Base-by-base conservation (phyloP, 2,113 vertebrate genomes). In the Prochilodus magdalenae region DNA sequence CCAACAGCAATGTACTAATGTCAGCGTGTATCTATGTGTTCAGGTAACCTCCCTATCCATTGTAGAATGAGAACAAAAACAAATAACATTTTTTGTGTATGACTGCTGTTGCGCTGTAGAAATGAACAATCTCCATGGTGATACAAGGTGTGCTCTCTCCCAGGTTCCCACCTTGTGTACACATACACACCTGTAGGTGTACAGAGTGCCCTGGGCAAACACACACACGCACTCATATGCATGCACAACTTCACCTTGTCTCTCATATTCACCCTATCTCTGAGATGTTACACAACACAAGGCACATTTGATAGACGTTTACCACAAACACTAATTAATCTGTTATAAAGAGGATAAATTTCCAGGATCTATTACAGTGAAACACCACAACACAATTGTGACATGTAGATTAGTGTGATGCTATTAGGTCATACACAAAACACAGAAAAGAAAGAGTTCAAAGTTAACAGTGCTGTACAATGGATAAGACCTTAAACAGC, bases 121-220 rank as follows among this genome's bases (percentile, higher is more conserved):
- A 79, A 70, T 77, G 67, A 72, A 73, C 49, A 47, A 53, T 51
- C 22, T 24, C 75, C 47, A 80, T 36, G 29, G 77, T 81, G 73
- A 77, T 69, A 77, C 62, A 84, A 74, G 69, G 82, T 83, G 73
- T 74, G 73, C 55, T 73, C 44, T 30, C 30, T 78, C 29, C 49
- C 70, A 62, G 55, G 44, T 49, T 78, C 63, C 85, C 82, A 74
- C 85, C 85, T 73, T 86, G 20, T 27, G 82, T 70, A 83, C 30
- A 84, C 73, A 81, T 62, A 24, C 69, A 82, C 49, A 65, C 82
- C 60, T 57, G 12, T 51, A 62, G 26, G 26, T 62, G 67, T 72
- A 69, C 75, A 84, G 76, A 84, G 53, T 40, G 47, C 49, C 76
- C 51, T 78, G 53, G 11, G 75, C 76, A 81, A 83, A 83, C 30